Conservation (phyloP, 2,797 vertebrate species). For the Characodon lateralis region DNA sequence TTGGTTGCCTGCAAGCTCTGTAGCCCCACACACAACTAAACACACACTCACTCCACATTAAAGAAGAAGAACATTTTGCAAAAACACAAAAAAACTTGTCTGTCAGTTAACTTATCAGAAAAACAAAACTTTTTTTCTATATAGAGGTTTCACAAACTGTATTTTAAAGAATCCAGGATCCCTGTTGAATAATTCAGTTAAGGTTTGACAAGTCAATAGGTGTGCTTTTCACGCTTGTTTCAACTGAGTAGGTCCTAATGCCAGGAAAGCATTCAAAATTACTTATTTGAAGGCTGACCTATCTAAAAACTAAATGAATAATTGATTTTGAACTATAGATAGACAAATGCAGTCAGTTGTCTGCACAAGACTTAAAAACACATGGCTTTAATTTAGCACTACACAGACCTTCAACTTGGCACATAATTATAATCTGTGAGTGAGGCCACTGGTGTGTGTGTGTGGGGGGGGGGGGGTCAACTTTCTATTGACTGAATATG, state of each 20-base stretch:
- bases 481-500: neutral
- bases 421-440: neutral
- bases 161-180: neutral
- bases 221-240: neutral
- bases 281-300: neutral
- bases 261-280: neutral
- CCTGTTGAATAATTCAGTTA: neutral
- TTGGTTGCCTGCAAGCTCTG: neutral
- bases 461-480: neutral
- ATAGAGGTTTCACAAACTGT: neutral
- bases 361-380: neutral
- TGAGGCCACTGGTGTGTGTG: neutral
- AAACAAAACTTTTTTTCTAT: neutral
- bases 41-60: neutral
- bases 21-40: neutral
- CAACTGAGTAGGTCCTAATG: neutral
- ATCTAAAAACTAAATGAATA: neutral
- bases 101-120: neutral
- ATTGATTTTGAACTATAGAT: neutral
- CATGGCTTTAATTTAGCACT: neutral
- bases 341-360: neutral
- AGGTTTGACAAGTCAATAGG: neutral
- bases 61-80: neutral
- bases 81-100: constrained; percentile 6
- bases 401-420: neutral